Evolutionary conservation across 2,113 vertebrate species (phyloP), one percentile per base, ranked within the genome.

Genomic region (Sebastes schlegelii): DNA sequence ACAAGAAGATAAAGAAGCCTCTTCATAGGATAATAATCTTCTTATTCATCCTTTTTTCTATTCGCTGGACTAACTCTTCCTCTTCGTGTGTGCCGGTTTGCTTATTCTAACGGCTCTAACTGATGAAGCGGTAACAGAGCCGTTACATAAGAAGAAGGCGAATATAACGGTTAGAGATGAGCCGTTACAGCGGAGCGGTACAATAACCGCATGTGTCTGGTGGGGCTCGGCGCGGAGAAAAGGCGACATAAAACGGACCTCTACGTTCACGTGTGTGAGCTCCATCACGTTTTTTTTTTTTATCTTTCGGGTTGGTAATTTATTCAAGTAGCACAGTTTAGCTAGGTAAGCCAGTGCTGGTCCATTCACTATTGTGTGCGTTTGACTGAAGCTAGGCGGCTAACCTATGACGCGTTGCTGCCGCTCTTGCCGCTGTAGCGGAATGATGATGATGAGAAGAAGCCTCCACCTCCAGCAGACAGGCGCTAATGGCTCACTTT

Each of bases 91-190:
- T 14, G 66, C 61, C 67, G 46, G 66, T 54, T 49, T 14, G 45
- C 69, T 52, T 65, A 13, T 49, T 34, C 34, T 34, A 34, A 34
- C 34, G 34, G 34, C 4, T 13, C 34, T 43, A 45, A 52, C 46
- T 62, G 23, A 57, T 43, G 77, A 82, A 67, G 48, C 70, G 66
- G 52, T 21, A 10, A 19, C 77, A 11, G 74, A 65, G 42, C 14
- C 88, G 77, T 93, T 89, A 88, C 86, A 88, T 92, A 86, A 90
- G 34, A 4, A 34, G 34, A 34, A 34, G 64, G 64, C 82, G 84
- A 85, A 72, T 92, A 72, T 92, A 93, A 87, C 86, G 90, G 84
- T 60, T 71, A 6, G 79, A 26, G 89, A 91, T 87, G 85, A 86
- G 81, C 65, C 77, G 67, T 69, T 40, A 54, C 90, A 0, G 55